Conservation (phyloP, 2,888 invertebrate genomes). For the Alentia gelatinosa region DNA sequence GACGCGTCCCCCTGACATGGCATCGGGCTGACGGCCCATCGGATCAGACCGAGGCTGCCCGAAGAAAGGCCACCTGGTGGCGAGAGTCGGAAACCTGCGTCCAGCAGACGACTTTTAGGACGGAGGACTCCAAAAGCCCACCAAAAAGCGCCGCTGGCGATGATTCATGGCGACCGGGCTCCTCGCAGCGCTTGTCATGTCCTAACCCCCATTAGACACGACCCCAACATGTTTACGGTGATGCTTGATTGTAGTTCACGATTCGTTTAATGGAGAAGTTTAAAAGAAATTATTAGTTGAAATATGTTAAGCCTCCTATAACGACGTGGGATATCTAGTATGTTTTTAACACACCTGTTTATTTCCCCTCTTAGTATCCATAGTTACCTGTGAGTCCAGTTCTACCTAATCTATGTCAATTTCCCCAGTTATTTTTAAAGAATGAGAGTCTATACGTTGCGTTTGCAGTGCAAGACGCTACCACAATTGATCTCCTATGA, state of each 20-base stretch:
- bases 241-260: no score
- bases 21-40: conserved; percentile 27
- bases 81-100: conserved; percentile 24
- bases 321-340: background rate
- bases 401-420: no score
- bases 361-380: no score
- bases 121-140: background rate
- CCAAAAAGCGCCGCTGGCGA: background rate
- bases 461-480: no score
- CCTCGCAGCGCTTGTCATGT: background rate
- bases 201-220: background rate
- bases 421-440: no score
- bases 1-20: conserved; percentile 29
- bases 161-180: background rate
- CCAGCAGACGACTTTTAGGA: background rate
- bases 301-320: background rate
- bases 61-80: conserved; percentile 40
- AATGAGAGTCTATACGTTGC: no score
- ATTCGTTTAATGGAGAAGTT: background rate
- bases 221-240: background rate
- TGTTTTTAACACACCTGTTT: background rate
- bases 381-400: no score
- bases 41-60: conserved; percentile 37
- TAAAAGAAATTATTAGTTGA: background rate
- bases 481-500: no score